phyloP scores from a whole-genome alignment of 2,888 invertebrate species.

The Rhingia campestris region DNA sequence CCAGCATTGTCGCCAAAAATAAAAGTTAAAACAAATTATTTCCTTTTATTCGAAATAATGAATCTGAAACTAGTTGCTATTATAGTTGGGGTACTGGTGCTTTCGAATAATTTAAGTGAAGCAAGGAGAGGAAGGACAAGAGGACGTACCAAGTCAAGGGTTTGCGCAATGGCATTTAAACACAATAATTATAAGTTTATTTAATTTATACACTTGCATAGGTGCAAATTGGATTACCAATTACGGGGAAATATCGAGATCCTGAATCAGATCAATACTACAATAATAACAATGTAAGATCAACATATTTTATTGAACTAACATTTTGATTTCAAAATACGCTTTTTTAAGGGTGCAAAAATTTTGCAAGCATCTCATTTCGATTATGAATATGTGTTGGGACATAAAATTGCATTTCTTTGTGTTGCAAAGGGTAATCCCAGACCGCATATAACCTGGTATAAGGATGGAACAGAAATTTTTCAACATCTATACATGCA shows the following conservation, averaged over 20 bases:
- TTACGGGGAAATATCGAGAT: conserved; percentile 94
- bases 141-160: conserved; percentile 90
- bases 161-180: conserved; percentile 77
- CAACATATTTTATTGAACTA: conserved; percentile 5
- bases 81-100: conserved; percentile 80
- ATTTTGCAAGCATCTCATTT: conserved; percentile 95
- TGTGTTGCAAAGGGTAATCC: conserved; percentile 96
- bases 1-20: conserved; percentile 27
- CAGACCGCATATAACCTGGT: conserved; percentile 96
- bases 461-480: conserved; percentile 96
- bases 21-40: conserved; percentile 1
- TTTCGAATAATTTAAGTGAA: conserved; percentile 81
- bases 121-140: conserved; percentile 88
- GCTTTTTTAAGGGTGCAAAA: conserved; percentile 90
- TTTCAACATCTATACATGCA: conserved; percentile 94
- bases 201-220: conserved; percentile 77
- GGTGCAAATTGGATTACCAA: conserved; percentile 93
- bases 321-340: background rate
- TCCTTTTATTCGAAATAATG: conserved; percentile 75
- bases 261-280: conserved; percentile 95
- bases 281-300: conserved; percentile 90
- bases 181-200: background rate
- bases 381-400: conserved; percentile 95
- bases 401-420: conserved; percentile 96
- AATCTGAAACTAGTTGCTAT: conserved; percentile 79